phyloP scores from a whole-genome alignment of 2,888 invertebrate genomes.

The Dryobota labecula region DNA sequence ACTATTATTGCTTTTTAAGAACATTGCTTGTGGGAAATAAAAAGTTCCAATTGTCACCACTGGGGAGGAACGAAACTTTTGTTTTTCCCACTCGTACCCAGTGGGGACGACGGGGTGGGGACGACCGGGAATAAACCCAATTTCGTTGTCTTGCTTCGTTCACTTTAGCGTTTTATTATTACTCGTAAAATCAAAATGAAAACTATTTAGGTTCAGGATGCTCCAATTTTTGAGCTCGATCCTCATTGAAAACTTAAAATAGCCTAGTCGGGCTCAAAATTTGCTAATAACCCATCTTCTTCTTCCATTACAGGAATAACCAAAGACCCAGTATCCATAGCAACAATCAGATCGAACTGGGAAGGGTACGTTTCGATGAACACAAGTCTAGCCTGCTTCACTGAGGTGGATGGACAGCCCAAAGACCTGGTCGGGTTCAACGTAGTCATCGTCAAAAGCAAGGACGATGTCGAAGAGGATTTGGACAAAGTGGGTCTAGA shows the following conservation, averaged over 20 bases:
- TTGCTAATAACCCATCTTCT: background rate
- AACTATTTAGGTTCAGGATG: background rate
- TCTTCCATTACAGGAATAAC: conserved; percentile 70
- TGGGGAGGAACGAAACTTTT: too few relatives aligned
- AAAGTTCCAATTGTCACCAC: too few relatives aligned
- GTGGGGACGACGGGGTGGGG: too few relatives aligned
- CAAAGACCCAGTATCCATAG: conserved; percentile 76
- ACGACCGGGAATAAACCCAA: too few relatives aligned
- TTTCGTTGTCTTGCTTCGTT: too few relatives aligned
- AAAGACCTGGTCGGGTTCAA: conserved; percentile 81
- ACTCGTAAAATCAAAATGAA: background rate
- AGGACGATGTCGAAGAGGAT: conserved; percentile 79
- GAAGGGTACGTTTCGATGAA: conserved; percentile 71
- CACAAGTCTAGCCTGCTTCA: conserved; percentile 79
- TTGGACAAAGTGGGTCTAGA: conserved; percentile 63
- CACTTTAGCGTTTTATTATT: background rate
- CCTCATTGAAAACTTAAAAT: too few relatives aligned
- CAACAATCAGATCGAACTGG: conserved; percentile 79
- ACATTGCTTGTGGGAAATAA: too few relatives aligned
- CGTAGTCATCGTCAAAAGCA: conserved; percentile 74
- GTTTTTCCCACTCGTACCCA: too few relatives aligned
- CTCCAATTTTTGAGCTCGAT: background rate
- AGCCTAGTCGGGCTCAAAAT: too few relatives aligned
- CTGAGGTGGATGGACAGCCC: conserved; percentile 76
- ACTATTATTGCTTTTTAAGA: too few relatives aligned